phyloP scores from a whole-genome alignment of 1,140 invertebrate genomes.

The Hormaphis cornu region DNA sequence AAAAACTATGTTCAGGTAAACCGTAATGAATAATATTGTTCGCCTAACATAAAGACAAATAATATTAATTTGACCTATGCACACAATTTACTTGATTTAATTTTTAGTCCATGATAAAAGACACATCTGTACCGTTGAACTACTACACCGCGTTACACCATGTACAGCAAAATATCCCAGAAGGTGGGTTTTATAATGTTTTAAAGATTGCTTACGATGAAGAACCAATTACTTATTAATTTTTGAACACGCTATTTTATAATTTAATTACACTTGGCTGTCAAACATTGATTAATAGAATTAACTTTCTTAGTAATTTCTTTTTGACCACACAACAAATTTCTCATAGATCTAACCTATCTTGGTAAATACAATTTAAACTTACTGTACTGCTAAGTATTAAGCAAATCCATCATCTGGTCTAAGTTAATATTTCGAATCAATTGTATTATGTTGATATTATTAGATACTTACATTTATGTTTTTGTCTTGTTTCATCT shows the following conservation, averaged over 20 bases:
- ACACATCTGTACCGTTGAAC: constrained; percentile 69
- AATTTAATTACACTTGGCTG: too few relatives aligned
- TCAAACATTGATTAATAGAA: too few relatives aligned
- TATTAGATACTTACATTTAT: too few relatives aligned
- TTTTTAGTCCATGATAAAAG: constrained; percentile 41
- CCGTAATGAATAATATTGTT: background rate
- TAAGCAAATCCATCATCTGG: too few relatives aligned
- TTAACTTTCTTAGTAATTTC: too few relatives aligned
- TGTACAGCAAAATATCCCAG: constrained; percentile 61
- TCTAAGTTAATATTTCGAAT: too few relatives aligned
- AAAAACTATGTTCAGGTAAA: constrained; percentile 47
- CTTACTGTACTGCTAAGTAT: too few relatives aligned
- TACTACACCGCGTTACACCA: constrained; percentile 86
- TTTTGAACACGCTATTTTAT: background rate
- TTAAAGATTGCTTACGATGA: background rate
- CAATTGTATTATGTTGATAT: too few relatives aligned
- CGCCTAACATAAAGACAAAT: background rate
- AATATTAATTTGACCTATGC: background rate
- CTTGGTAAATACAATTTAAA: too few relatives aligned
- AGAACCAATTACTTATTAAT: background rate
- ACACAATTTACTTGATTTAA: constrained; percentile 16
- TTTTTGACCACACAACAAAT: too few relatives aligned
- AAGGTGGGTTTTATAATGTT: constrained; percentile 41
- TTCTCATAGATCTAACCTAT: too few relatives aligned
- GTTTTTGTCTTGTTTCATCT: too few relatives aligned